These are phyloP conservation scores for Telenomus remus DNA, from an alignment of 1,140 invertebrate species.

Conservation along the genomic window DNA sequence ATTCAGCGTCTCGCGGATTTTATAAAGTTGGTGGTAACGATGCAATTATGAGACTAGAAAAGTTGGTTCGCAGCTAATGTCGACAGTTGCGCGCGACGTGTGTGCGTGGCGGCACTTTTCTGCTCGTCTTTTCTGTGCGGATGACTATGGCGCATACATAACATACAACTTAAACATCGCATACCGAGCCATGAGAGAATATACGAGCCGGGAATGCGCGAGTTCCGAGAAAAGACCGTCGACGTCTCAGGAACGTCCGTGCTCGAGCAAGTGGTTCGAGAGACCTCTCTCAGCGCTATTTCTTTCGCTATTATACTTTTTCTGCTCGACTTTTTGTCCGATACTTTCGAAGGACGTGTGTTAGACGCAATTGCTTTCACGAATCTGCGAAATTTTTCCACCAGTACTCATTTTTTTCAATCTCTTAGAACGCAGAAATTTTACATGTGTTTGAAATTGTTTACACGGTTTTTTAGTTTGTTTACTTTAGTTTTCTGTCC, in stretches of 20 bases:
- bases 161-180: constrained; percentile 51
- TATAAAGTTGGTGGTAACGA: constrained; percentile 21
- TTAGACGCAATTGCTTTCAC: constrained; percentile 33
- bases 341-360: constrained; percentile 46
- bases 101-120: constrained; percentile 52
- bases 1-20: too few species aligned
- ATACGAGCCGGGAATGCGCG: constrained; percentile 56
- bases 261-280: constrained; percentile 57
- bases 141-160: constrained; percentile 55
- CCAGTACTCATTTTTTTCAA: too few species aligned
- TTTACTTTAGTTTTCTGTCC: too few species aligned
- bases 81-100: constrained; percentile 32
- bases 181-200: constrained; percentile 47
- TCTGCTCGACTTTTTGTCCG: constrained; percentile 34
- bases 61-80: constrained; percentile 32
- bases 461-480: too few species aligned
- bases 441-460: constrained; percentile 36
- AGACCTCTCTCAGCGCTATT: constrained; percentile 42
- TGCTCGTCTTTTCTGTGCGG: constrained; percentile 39
- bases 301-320: constrained; percentile 44
- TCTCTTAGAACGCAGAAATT: too few species aligned
- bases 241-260: constrained; percentile 45
- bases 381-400: constrained; percentile 43
- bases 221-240: constrained; percentile 60
- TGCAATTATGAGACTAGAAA: constrained; percentile 34